A percentile compares a stretch with the other conserved stretches of the same genome.
These are phyloP conservation scores for Onychorhynchus coronatus DNA, from an alignment of 2,113 vertebrate species.

Conservation along the genomic window DNA sequence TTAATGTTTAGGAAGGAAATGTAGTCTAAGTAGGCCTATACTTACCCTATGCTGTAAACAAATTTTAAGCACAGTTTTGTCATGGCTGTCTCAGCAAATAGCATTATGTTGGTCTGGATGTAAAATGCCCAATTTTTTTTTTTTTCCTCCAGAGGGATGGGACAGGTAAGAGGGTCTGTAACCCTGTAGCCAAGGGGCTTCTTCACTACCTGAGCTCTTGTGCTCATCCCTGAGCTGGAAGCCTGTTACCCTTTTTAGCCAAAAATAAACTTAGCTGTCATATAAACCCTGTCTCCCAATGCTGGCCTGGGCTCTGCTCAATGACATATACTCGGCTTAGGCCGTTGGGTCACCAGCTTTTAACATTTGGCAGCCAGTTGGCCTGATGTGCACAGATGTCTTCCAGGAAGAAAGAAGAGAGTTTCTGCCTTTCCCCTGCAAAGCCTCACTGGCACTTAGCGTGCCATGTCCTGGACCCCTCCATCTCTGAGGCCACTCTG, in stretches of 20 bases:
- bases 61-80: background rate
- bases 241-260: background rate
- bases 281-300: accelerated
- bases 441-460: background rate
- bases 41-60: background rate
- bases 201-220: background rate
- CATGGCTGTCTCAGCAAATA: background rate
- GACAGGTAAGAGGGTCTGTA: background rate
- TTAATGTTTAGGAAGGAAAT: background rate
- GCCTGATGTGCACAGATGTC: background rate
- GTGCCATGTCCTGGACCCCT: accelerated
- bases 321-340: background rate
- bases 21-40: background rate
- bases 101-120: background rate
- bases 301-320: background rate
- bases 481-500: background rate
- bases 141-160: background rate
- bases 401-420: background rate
- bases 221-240: background rate
- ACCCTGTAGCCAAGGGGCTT: background rate
- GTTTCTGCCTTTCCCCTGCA: background rate
- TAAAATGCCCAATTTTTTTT: background rate
- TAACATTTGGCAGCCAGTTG: background rate
- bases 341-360: background rate
- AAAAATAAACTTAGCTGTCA: background rate